Base-by-base conservation (phyloP, 2,888 invertebrate genomes). In the Osmoderma eremita region DNA sequence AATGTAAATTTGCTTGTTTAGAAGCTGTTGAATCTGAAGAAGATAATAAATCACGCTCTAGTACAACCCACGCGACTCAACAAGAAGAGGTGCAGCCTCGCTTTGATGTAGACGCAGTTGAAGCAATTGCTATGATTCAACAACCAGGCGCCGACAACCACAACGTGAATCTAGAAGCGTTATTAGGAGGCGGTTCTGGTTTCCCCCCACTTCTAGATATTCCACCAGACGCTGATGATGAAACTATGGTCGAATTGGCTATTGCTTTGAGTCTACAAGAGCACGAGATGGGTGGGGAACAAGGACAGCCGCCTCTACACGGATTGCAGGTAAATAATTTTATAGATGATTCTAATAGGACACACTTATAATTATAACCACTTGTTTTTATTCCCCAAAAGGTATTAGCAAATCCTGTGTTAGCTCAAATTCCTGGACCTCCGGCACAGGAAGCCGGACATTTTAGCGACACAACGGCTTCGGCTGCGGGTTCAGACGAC, bases 231-330 rank as follows among this genome's bases (percentile, higher is more conserved):
- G 95, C 95, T 0, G 97, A 97, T 78, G 97, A 98, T 80, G 97
- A 97, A 81, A 93, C 97, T 0, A 97, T 98, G 90, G 95, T 98
- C 68, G 97, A 97, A 81, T 86, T 98, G 71, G 98, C 97, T 1
- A 97, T 98, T 71, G 97, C 97, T 0, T 85, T 98, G 1, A 97
- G 97, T 74, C 85, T 98, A 24, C 96, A 97, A 78, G 92, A 93
- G 74, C 91, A 92, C 75, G 90, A 90, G 70, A 84, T 85, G 39
- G 78, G 76, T 3, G 87, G 85, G 3, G 80, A 85, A 22, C 84
- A 85, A 69, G 84, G 84, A 1, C 82, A 89, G 56, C 87, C 85
- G 63, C 58, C 42, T 15, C 84, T 85, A 8, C 85, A 86, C 74
- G 84, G 84, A 66, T 78, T 87, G 36, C 86, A 86, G 72, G 84